Evolutionary conservation across 2,113 vertebrate genomes (phyloP).

Genomic region (Larimichthys crocea): DNA sequence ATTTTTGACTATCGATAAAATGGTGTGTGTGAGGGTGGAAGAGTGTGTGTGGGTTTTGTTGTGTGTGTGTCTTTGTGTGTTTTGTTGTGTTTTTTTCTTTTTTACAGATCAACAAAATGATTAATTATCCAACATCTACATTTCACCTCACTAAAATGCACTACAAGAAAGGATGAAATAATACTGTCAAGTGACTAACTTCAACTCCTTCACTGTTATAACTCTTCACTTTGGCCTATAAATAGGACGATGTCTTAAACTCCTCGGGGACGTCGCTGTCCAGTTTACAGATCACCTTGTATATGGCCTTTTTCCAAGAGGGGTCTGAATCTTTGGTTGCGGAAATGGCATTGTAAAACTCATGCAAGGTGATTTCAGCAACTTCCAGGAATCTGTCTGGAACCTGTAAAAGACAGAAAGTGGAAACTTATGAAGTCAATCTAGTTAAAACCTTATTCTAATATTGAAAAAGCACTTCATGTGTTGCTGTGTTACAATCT

Average conservation of each 20-base stretch:
- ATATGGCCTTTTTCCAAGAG: slow-evolving; percentile 98
- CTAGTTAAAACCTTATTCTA: slow-evolving; percentile 17
- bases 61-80: neutral
- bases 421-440: slow-evolving; percentile 1
- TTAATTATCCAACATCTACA: slow-evolving; percentile 56
- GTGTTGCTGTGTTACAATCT: neutral
- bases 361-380: slow-evolving; percentile 91
- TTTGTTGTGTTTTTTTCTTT: neutral
- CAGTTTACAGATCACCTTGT: slow-evolving; percentile 98
- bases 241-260: slow-evolving; percentile 90
- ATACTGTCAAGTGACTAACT: slow-evolving; percentile 36
- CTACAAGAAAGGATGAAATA: slow-evolving; percentile 66
- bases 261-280: slow-evolving; percentile 94
- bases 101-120: slow-evolving; percentile 60
- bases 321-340: slow-evolving; percentile 92
- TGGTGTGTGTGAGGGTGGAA: neutral
- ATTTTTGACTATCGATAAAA: slow-evolving; percentile 48
- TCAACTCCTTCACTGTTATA: slow-evolving; percentile 7
- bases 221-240: slow-evolving; percentile 69
- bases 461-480: neutral
- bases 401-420: slow-evolving; percentile 83
- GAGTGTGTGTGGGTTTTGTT: neutral
- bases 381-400: slow-evolving; percentile 94
- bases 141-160: slow-evolving; percentile 75
- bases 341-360: slow-evolving; percentile 93